Percentiles rank a stretch among this genome's conserved stretches.
Conservation (phyloP, 1,140 invertebrate species). For the Wiebesia pumilae region DNA sequence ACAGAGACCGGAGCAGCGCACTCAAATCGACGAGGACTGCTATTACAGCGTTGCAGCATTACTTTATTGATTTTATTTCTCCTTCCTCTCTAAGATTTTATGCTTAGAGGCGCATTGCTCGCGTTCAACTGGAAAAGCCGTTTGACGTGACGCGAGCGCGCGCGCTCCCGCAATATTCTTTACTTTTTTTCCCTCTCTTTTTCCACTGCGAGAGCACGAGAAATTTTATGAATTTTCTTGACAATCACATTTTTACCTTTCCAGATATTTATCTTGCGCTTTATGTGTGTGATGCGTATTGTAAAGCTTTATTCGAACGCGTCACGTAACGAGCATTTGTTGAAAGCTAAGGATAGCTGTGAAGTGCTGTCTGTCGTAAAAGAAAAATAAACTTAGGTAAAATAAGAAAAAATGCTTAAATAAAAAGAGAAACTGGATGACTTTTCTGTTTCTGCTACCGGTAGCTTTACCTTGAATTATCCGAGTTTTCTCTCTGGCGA, state of each 20-base stretch:
- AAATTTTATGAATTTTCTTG: slow-evolving; percentile 33
- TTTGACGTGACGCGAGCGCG: slow-evolving; percentile 8
- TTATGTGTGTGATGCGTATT: neutral
- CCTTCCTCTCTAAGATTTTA: slow-evolving; percentile 23
- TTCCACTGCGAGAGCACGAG: slow-evolving; percentile 1
- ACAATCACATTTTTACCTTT: neutral
- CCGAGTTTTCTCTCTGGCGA: neutral
- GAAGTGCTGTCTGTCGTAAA: neutral
- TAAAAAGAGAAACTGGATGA: neutral
- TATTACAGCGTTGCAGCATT: slow-evolving; percentile 10
- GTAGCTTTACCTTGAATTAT: neutral
- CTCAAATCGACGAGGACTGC: slow-evolving; percentile 46
- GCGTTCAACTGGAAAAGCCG: slow-evolving; percentile 39
- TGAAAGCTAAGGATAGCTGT: neutral
- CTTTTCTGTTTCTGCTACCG: neutral
- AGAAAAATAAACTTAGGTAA: neutral
- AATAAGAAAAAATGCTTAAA: neutral
- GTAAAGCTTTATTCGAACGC: neutral
- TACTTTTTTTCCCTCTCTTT: slow-evolving; percentile 2
- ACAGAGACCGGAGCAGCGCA: slow-evolving; percentile 22
- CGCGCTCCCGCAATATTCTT: neutral
- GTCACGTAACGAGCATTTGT: neutral
- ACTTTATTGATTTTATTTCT: slow-evolving; percentile 47
- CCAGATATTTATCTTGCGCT: neutral
- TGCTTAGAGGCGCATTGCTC: slow-evolving; percentile 12